Conservation (phyloP, 2,888 invertebrate genomes). For the Meteorus colon region DNA sequence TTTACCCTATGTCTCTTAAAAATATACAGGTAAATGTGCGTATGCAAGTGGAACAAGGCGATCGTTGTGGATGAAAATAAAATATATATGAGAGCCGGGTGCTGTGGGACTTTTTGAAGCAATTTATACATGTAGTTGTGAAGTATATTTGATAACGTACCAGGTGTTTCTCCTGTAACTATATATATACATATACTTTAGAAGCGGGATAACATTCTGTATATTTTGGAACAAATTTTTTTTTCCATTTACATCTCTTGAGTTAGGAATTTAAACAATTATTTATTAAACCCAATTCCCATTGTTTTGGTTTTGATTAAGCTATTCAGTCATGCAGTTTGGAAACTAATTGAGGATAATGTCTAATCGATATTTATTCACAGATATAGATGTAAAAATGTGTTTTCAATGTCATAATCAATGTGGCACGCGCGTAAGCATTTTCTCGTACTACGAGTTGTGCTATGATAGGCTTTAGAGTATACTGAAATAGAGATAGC, state of each 20-base stretch:
- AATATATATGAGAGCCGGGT: constrained; percentile 13
- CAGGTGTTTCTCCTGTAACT: constrained; percentile 28
- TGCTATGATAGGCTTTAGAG: constrained; percentile 50
- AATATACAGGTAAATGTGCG: constrained; percentile 15
- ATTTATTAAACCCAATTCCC: no score
- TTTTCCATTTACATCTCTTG: no score
- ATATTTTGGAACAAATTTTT: no score
- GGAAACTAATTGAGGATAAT: neutral
- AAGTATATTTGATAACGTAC: constrained; percentile 31
- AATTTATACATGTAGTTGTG: constrained; percentile 21
- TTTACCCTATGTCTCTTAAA: neutral
- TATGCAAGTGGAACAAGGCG: constrained; percentile 32
- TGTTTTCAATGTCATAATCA: constrained; percentile 21
- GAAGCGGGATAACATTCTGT: no score
- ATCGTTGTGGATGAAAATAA: constrained; percentile 30
- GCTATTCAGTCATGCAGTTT: neutral
- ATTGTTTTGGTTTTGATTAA: no score
- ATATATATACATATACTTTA: no score
- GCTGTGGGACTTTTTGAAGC: constrained; percentile 27
- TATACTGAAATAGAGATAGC: constrained; percentile 48
- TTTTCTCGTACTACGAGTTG: constrained; percentile 38
- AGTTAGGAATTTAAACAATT: no score
- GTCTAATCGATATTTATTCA: neutral
- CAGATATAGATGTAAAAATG: neutral
- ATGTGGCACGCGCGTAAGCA: constrained; percentile 13